Conservation (phyloP, 2,113 vertebrate genomes). For the Gracilinanus agilis region DNA sequence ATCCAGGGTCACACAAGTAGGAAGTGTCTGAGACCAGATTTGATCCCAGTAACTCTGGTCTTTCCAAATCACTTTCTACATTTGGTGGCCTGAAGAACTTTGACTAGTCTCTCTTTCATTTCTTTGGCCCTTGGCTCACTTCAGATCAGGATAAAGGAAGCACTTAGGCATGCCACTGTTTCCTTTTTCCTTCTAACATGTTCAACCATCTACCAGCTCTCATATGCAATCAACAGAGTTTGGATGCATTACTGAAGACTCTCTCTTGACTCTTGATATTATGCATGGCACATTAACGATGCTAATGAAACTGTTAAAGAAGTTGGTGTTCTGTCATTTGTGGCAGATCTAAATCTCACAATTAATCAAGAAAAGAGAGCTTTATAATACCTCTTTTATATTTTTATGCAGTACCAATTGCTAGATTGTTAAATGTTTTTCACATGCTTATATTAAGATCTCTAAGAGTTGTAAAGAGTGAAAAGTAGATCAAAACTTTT, state of each 20-base stretch:
- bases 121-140: slow-evolving; percentile 47
- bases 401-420: slow-evolving; percentile 36
- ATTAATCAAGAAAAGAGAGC: slow-evolving; percentile 29
- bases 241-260: slow-evolving; percentile 54
- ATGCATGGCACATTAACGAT: slow-evolving; percentile 30
- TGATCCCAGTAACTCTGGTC: no score
- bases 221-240: slow-evolving; percentile 21
- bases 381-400: slow-evolving; percentile 38
- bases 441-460: slow-evolving; percentile 14
- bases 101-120: not conserved
- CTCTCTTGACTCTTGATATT: slow-evolving; percentile 45
- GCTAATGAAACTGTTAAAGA: slow-evolving; percentile 44
- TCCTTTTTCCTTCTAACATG: not conserved
- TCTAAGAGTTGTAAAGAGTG: not conserved
- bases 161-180: not conserved
- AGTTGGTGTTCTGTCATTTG: slow-evolving; percentile 44
- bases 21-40: no score
- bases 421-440: not conserved
- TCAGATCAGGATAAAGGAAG: not conserved
- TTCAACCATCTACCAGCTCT: slow-evolving; percentile 36
- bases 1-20: no score
- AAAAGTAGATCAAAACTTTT: not conserved
- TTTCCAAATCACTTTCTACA: not conserved
- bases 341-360: slow-evolving; percentile 16
- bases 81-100: slow-evolving; percentile 3